Conservation (phyloP, 2,113 vertebrate species). For the Myodes glareolus region DNA sequence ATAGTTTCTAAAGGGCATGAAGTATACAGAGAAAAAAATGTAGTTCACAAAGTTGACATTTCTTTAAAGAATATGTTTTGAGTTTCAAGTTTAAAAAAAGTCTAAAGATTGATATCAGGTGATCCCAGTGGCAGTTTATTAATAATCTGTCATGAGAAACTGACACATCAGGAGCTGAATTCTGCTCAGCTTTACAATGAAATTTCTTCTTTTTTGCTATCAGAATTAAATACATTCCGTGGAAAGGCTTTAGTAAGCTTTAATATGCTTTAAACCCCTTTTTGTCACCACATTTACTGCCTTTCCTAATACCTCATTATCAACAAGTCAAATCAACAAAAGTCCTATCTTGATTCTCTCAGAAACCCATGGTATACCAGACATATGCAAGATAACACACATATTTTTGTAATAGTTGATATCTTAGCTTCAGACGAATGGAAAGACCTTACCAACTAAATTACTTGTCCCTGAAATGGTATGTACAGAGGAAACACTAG, state of each 20-base stretch:
- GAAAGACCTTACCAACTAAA: conserved; percentile 65
- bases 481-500: neutral
- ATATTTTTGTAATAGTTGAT: conserved; percentile 53
- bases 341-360: conserved; percentile 60
- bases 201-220: conserved; percentile 77
- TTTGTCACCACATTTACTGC: conserved; percentile 37
- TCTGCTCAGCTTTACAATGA: conserved; percentile 74
- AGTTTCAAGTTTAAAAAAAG: conserved; percentile 74
- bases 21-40: conserved; percentile 44
- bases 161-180: conserved; percentile 75
- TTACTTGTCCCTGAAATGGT: conserved; percentile 55
- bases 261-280: conserved; percentile 71
- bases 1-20: neutral
- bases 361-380: conserved; percentile 43
- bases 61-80: conserved; percentile 67
- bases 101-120: conserved; percentile 59
- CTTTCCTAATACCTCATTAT: conserved; percentile 66
- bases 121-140: conserved; percentile 82
- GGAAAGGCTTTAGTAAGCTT: conserved; percentile 70
- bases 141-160: conserved; percentile 81
- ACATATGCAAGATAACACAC: conserved; percentile 64
- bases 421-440: conserved; percentile 68
- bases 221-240: conserved; percentile 67
- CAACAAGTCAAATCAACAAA: conserved; percentile 54
- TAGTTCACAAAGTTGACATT: conserved; percentile 69